Evolutionary conservation across 2,888 invertebrate genomes (phyloP).

Genomic region (Rhopalosiphum nymphaeae): DNA sequence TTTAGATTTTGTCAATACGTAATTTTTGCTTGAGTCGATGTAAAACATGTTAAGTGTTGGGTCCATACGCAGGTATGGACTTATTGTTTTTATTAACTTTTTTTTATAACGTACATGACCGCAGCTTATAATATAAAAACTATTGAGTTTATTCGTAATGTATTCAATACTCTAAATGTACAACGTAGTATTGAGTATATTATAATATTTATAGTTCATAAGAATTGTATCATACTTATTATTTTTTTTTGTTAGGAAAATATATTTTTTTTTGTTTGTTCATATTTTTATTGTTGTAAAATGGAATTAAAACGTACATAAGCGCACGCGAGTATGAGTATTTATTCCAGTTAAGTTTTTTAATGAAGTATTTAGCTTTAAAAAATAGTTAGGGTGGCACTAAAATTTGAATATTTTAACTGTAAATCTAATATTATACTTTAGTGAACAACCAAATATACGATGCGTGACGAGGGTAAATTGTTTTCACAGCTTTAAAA

Average conservation of each 20-base stretch:
- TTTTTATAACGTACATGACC: not conserved
- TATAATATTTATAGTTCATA: not conserved
- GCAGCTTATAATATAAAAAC: not conserved
- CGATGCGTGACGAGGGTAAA: conserved; percentile 13
- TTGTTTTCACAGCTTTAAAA: not conserved
- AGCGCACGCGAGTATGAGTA: not conserved
- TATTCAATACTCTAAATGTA: not conserved
- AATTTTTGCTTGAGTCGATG: not conserved
- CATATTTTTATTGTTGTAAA: not conserved
- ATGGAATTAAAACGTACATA: not conserved
- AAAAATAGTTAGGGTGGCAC: not conserved
- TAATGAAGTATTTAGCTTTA: conserved; percentile 22
- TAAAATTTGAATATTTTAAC: conserved; percentile 28
- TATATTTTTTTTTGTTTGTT: not conserved
- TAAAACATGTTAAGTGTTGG: not conserved
- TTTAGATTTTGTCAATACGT: not conserved
- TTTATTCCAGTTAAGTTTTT: not conserved
- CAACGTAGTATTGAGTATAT: not conserved
- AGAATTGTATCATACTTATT: not conserved
- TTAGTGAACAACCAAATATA: not conserved
- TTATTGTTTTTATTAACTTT: not conserved
- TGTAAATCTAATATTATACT: not conserved
- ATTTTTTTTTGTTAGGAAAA: not conserved
- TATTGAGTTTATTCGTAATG: not conserved
- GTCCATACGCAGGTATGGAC: too few species aligned